Evolutionary conservation across 30 jellyfish, hydroid and myxozoan genomes (phyloP).

Genomic region (Clytia hemisphaerica): DNA sequence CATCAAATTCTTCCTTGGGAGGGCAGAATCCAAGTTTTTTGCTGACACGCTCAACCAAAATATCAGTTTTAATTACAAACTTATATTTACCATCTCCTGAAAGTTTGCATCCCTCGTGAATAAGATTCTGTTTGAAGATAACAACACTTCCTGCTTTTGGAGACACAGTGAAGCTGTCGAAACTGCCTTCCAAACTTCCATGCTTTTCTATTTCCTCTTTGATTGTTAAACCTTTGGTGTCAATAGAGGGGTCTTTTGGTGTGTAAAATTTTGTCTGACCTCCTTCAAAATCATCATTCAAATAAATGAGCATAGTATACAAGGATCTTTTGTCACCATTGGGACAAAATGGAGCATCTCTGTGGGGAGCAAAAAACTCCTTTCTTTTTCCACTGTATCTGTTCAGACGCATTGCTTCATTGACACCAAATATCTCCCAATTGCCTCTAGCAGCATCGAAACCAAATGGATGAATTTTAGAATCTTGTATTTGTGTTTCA

Average conservation of each 20-base stretch:
- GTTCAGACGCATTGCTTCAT: conserved; percentile 24
- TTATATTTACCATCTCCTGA: not conserved
- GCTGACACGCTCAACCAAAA: conserved; percentile 30
- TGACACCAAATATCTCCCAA: conserved; percentile 34
- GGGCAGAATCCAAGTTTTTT: conserved; percentile 37
- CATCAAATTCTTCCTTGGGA: conserved; percentile 27
- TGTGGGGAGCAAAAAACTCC: conserved; percentile 32
- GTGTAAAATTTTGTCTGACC: conserved; percentile 46
- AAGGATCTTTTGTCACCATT: conserved; percentile 51
- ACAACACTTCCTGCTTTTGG: conserved; percentile 48
- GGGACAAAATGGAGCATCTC: conserved; percentile 59
- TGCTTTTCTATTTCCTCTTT: conserved; percentile 26
- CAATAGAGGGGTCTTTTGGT: not conserved
- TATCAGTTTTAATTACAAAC: conserved; percentile 40
- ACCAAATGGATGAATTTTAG: conserved; percentile 41
- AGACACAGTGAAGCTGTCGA: conserved; percentile 9
- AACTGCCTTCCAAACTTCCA: conserved; percentile 55
- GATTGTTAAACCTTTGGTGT: conserved; percentile 30
- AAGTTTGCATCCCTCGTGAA: conserved; percentile 32
- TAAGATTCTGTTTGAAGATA: conserved; percentile 41
- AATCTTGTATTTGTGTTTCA: too few species aligned
- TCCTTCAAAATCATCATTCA: conserved; percentile 47
- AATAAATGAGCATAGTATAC: conserved; percentile 31
- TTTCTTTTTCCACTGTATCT: not conserved
- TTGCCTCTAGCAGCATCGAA: conserved; percentile 44